Conservation (phyloP, 2,888 invertebrate species). For the Helicoverpa assulta region DNA sequence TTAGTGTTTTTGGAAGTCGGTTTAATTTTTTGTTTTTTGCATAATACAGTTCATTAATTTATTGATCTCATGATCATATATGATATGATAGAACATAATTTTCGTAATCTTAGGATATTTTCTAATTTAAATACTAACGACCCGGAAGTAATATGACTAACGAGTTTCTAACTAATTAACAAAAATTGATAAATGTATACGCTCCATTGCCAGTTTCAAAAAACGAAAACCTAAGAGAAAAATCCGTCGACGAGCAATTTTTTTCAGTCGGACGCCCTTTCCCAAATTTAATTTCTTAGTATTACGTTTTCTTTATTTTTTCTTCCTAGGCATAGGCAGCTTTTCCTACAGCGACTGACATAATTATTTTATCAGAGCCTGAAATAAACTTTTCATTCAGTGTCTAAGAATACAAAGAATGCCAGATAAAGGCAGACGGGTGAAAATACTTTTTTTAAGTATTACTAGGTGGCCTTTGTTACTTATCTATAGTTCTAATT, state of each 20-base stretch:
- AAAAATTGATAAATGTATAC: constrained; percentile 50
- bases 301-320: constrained; percentile 42
- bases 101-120: no score
- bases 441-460: constrained; percentile 35
- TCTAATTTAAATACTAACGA: no score
- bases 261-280: constrained; percentile 59
- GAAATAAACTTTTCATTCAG: constrained; percentile 53
- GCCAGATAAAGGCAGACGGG: constrained; percentile 35
- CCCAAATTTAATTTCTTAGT: constrained; percentile 51
- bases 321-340: constrained; percentile 52
- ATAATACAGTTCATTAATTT: no score
- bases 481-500: no score
- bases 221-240: constrained; percentile 47
- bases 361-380: constrained; percentile 62
- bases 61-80: no score
- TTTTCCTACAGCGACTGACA: constrained; percentile 48
- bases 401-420: constrained; percentile 45
- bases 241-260: constrained; percentile 55
- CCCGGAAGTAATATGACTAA: constrained; percentile 18
- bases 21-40: no score
- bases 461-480: not conserved
- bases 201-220: constrained; percentile 49
- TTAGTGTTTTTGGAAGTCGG: no score
- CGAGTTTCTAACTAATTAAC: constrained; percentile 49
- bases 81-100: no score